phyloP scores from a whole-genome alignment of 2,888 invertebrate species.

The Lucinisca nassula region DNA sequence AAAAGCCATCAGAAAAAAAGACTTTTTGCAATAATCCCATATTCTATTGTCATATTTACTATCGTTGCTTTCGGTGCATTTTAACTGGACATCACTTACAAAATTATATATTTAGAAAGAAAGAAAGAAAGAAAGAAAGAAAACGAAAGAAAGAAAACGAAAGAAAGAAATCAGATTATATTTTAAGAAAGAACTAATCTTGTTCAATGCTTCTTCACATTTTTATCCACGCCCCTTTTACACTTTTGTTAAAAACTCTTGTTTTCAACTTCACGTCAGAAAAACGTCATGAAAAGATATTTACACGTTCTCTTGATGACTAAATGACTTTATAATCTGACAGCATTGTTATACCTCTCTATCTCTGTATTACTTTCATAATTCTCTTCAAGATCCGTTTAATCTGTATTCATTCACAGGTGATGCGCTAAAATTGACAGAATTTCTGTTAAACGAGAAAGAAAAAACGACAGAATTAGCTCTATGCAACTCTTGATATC shows the following conservation, averaged over 20 bases:
- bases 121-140: too few species aligned
- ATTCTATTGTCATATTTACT: too few species aligned
- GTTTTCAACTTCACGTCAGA: not conserved
- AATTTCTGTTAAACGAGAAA: constrained; percentile 49
- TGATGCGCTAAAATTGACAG: constrained; percentile 65
- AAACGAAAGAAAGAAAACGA: too few species aligned
- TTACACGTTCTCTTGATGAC: not conserved
- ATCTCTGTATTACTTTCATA: constrained; percentile 3
- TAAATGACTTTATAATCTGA: constrained; percentile 19
- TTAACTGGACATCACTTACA: too few species aligned
- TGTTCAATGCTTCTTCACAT: not conserved
- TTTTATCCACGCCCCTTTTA: not conserved
- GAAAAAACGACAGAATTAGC: constrained; percentile 62
- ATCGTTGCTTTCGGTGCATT: too few species aligned
- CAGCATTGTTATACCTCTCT: not conserved
- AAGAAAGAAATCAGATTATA: too few species aligned
- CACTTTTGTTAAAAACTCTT: not conserved
- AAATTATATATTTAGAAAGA: too few species aligned
- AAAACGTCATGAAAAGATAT: not conserved
- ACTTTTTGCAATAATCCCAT: too few species aligned
- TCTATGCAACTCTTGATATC: constrained; percentile 25
- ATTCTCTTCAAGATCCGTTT: constrained; percentile 31
- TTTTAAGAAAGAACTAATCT: too few species aligned
- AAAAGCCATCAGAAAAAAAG: too few species aligned
- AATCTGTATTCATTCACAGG: constrained; percentile 47